Base-by-base conservation (phyloP, 2,797 vertebrate species). In the Allobates femoralis region DNA sequence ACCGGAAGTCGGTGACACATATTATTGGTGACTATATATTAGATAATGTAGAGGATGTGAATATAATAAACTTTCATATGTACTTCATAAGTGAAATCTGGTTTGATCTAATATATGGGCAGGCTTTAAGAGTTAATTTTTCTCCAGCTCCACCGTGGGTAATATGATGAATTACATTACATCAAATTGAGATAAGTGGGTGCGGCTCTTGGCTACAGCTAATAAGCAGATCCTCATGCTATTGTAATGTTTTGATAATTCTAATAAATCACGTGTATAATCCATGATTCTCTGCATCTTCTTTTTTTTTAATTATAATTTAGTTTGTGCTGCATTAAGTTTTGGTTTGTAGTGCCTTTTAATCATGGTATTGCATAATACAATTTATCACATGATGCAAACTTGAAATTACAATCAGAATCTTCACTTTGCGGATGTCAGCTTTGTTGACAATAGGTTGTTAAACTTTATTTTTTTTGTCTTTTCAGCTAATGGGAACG, bases 401-500 rank as follows among this genome's bases (percentile, higher is more conserved):
- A 46, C 41, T 1, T 46, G 6, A 46, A 46, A 16, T 64, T 64
- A 12, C 0, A 15, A 64, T 26, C 26, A 62, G 60, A 0, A 64
- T 11, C 66, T 37, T 21, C 32, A 69, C 66, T 18, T 34, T 69
- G 21, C 30, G 32, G 15, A 37, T 11, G 18, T 14, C 14, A 10
- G 1, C 8, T 19, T 21, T 66, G 28, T 8, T 67, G 66, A 8
- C 3, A 67, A 66, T 32, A 19, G 11, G 4, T 69, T 26, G 41
- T 46, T 46, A 46, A 6, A 46, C 11, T 6, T 11, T 26, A 16
- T 26, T 74, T 50, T 28, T 62, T 79, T 37, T 62, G 10, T 34
- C 23, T 80, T 85, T 85, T n/a, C 88, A 99, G 97, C 91, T 94
- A 94, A 96, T 94, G 95, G 92, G 93, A 93, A 93, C 91, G 94